These are phyloP conservation scores for Monoplex corrugatus DNA, from an alignment of 2,888 invertebrate genomes.

Conservation along the genomic window DNA sequence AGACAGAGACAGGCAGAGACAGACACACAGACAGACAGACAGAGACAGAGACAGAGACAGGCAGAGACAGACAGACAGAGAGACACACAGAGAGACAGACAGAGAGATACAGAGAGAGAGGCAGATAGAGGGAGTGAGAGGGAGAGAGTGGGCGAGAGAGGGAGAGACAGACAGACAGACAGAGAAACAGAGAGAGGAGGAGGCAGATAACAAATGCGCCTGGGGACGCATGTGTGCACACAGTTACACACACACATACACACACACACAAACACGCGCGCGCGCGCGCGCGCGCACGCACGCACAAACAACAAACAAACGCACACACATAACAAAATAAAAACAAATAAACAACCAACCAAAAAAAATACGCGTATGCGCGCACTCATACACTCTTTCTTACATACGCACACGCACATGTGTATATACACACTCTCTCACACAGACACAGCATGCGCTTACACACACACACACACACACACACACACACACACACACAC, in stretches of 20 bases:
- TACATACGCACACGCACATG: neutral
- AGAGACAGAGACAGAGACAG: neutral
- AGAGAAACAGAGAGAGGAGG: too few species aligned
- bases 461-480: constrained; percentile 13
- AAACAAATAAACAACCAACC: too few species aligned
- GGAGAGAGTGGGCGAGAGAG: too few species aligned
- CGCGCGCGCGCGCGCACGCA: too few species aligned
- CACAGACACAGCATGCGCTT: neutral
- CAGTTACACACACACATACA: neutral
- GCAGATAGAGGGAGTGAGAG: too few species aligned
- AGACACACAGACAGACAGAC: neutral
- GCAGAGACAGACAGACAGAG: neutral
- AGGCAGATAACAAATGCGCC: too few species aligned
- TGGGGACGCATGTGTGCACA: neutral
- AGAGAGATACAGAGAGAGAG: too few species aligned
- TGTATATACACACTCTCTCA: neutral
- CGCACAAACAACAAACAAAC: neutral
- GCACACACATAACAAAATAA: neutral
- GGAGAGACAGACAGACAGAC: too few species aligned
- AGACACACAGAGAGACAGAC: neutral
- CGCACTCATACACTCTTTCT: too few species aligned
- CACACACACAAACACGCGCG: too few species aligned
- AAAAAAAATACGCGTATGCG: too few species aligned
- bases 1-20: neutral
- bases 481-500: neutral